Base-by-base conservation (phyloP, 2,113 vertebrate species). In the Datnioides undecimradiatus region DNA sequence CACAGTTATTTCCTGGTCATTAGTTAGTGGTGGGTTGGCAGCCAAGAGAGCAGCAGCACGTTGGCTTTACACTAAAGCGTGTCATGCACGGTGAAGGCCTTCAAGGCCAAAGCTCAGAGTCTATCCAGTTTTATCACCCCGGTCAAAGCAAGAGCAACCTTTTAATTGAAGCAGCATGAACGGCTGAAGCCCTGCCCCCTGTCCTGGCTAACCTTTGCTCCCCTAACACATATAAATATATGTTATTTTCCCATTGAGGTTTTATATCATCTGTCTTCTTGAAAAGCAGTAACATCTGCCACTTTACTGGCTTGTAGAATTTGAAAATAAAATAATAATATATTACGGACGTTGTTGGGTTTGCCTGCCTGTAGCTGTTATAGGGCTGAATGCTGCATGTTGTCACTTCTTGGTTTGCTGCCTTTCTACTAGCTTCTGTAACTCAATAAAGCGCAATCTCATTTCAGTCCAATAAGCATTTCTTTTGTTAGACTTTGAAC, bases 1-100 rank as follows among this genome's bases (percentile, higher is more conserved):
- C 94, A 88, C 93, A 94, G 90, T 91, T 91, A 93, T 94, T 93
- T 93, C 92, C 89, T 86, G 90, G 82, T 92, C 86, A 91, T 93
- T 93, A 92, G 85, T 91, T 88, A 76, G 88, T 19, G 82, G 87
- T 85, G 74, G 57, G 73, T 74, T 80, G 76, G 85, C 83, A 81
- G 85, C 85, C 52, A 72, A 57, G 51, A 68, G 65, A 70, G 77
- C 59, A 79, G 79, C 81, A 76, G 80, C 71, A 57, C 78, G 73
- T 55, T 58, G 79, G 83, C 59, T 82, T 86, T 19, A 71, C 73
- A 77, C 80, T 83, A 49, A 79, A 84, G 17, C 0, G 33, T 65
- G 64, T 74, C 62, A 38, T 73, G 79, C 69, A 76, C 25, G 60
- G 51, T 45, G 16, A 58, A 16, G n/a, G 48, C 60, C 73, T 65